A percentile compares a stretch with the other conserved stretches of the same genome.
Evolutionary conservation across 2,113 vertebrate genomes (phyloP).

Genomic region (Cromileptes altivelis): DNA sequence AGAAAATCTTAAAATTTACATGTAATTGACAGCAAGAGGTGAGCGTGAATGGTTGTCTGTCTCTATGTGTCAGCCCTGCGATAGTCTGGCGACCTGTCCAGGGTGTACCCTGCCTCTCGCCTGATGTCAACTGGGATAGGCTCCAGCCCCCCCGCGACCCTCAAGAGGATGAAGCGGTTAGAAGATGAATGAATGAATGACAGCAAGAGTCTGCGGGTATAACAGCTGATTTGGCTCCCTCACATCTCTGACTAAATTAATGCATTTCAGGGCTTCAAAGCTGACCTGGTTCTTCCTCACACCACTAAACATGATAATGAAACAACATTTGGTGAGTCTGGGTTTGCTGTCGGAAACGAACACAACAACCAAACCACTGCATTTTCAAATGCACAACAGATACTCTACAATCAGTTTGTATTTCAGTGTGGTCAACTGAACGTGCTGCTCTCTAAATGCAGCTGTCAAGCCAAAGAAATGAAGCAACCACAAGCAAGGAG

Average conservation of each 20-base stretch:
- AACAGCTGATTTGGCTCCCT: neutral
- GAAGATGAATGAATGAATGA: too few species aligned
- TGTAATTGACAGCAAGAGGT: conserved; percentile 1
- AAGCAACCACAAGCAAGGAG: neutral
- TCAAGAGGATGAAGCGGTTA: too few species aligned
- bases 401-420: neutral
- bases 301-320: neutral
- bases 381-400: neutral
- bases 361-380: neutral
- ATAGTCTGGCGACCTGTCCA: too few species aligned
- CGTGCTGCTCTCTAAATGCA: conserved; percentile 1
- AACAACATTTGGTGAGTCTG: neutral
- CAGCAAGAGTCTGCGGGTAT: neutral
- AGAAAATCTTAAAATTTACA: neutral
- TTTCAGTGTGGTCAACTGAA: conserved; percentile 6
- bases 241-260: neutral
- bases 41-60: too few species aligned
- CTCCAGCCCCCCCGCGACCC: too few species aligned
- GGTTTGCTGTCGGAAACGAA: neutral
- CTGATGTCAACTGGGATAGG: too few species aligned
- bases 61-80: too few species aligned
- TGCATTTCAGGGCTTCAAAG: conserved; percentile 1
- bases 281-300: neutral
- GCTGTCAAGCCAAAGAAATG: conserved; percentile 24
- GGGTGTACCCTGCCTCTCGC: too few species aligned